Evolutionary conservation across 2,888 invertebrate genomes (phyloP).

Genomic region (Spodoptera exigua): DNA sequence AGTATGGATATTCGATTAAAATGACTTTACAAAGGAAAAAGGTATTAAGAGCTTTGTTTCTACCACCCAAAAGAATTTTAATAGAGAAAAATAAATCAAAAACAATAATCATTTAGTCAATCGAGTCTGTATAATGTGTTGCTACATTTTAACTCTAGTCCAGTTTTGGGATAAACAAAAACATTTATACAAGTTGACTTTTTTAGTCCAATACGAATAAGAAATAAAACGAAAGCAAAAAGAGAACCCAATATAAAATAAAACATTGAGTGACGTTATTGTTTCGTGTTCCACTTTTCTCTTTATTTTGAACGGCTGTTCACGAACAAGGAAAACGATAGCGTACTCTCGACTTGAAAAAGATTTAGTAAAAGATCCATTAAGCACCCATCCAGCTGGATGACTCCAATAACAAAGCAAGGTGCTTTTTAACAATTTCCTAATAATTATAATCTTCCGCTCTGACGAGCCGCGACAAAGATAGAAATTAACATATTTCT

Average conservation of each 20-base stretch:
- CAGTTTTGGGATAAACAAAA: conserved; percentile 33
- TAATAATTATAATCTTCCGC: conserved; percentile 88
- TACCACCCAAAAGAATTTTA: conserved; percentile 5
- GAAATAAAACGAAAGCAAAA: conserved; percentile 49
- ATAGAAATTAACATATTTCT: conserved; percentile 86
- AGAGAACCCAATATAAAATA: conserved; percentile 48
- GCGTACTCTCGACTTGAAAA: conserved; percentile 59
- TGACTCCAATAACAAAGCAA: conserved; percentile 71
- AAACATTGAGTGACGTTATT: conserved; percentile 56
- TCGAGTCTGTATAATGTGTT: conserved; percentile 14
- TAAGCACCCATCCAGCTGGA: conserved; percentile 64
- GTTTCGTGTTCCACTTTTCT: conserved; percentile 52
- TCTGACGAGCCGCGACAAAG: conserved; percentile 83
- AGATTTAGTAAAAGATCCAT: conserved; percentile 68
- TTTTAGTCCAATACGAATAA: conserved; percentile 42
- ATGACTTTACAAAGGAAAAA: conserved; percentile 5
- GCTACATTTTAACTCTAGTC: conserved; percentile 19
- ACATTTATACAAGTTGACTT: conserved; percentile 39
- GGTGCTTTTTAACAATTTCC: conserved; percentile 76
- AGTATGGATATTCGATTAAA: conserved; percentile 43
- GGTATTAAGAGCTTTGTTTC: conserved; percentile 7
- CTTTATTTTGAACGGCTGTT: conserved; percentile 52
- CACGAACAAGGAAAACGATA: conserved; percentile 58
- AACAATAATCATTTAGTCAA: conserved; percentile 16
- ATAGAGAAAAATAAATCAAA: conserved; percentile 14